Conservation (phyloP, 2,888 invertebrate genomes). For the Marronus borbonicus region DNA sequence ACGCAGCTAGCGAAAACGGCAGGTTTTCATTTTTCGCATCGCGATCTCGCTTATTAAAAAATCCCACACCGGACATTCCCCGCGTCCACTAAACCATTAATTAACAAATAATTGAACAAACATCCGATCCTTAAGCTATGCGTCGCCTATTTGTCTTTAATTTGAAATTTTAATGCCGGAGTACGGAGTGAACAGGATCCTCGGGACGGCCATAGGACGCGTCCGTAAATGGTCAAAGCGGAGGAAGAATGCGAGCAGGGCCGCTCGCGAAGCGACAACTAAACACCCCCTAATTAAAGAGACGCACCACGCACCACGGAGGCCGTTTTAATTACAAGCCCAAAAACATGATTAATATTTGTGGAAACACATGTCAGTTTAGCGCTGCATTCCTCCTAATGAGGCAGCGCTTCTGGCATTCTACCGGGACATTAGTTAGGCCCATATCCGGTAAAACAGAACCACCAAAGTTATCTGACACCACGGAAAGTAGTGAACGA, state of each 20-base stretch:
- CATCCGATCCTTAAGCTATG: slow-evolving; percentile 28
- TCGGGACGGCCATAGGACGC: slow-evolving; percentile 2
- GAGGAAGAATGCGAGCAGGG: slow-evolving; percentile 40
- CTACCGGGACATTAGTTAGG: slow-evolving; percentile 66
- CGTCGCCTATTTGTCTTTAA: slow-evolving; percentile 49
- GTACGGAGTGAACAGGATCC: not conserved
- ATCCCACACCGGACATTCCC: slow-evolving; percentile 24
- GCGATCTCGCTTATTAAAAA: slow-evolving; percentile 35
- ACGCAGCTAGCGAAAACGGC: not conserved
- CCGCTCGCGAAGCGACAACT: slow-evolving; percentile 64
- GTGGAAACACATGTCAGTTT: slow-evolving; percentile 70
- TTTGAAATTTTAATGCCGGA: slow-evolving; percentile 48
- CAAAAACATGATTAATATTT: slow-evolving; percentile 70
- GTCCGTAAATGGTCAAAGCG: slow-evolving; percentile 34
- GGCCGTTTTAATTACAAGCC: slow-evolving; percentile 67
- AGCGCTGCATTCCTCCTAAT: slow-evolving; percentile 71
- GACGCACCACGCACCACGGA: slow-evolving; percentile 48
- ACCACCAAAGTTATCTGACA: slow-evolving; percentile 55
- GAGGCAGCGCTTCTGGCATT: slow-evolving; percentile 67
- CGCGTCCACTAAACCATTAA: slow-evolving; percentile 35
- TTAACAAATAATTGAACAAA: slow-evolving; percentile 35
- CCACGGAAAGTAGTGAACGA: slow-evolving; percentile 31
- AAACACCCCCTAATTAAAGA: slow-evolving; percentile 69
- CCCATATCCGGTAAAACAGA: slow-evolving; percentile 64
- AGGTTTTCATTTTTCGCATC: slow-evolving; percentile 25